These are phyloP conservation scores for Clinocottus analis DNA, from an alignment of 2,113 vertebrate genomes.

Conservation along the genomic window DNA sequence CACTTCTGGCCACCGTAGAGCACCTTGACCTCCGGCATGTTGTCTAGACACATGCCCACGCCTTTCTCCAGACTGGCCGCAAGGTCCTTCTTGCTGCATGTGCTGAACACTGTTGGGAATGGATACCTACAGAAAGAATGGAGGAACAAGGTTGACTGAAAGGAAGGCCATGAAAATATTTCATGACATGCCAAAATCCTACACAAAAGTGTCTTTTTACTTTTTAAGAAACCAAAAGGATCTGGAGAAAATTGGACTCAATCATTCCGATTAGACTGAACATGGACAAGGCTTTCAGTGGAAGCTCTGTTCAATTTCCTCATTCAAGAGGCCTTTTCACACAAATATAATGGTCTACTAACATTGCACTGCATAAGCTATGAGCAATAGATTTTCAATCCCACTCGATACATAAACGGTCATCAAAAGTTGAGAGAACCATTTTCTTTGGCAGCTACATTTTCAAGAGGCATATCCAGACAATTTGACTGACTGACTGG, in stretches of 20 bases:
- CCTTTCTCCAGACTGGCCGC: slow-evolving; percentile 96
- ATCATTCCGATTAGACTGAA: slow-evolving; percentile 9
- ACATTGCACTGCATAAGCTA: slow-evolving; percentile 22
- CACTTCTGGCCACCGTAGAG: slow-evolving; percentile 95
- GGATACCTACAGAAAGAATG: slow-evolving; percentile 85
- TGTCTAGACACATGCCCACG: slow-evolving; percentile 97
- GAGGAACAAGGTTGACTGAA: neutral
- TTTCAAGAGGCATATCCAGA: slow-evolving; percentile 39
- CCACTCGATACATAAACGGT: slow-evolving; percentile 42
- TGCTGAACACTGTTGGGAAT: slow-evolving; percentile 95
- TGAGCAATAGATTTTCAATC: slow-evolving; percentile 46
- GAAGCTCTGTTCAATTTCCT: slow-evolving; percentile 17
- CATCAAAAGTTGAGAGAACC: slow-evolving; percentile 39
- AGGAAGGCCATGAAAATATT: neutral
- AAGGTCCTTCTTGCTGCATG: slow-evolving; percentile 95
- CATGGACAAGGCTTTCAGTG: slow-evolving; percentile 19
- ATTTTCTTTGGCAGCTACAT: slow-evolving; percentile 50
- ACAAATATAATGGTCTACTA: slow-evolving; percentile 49
- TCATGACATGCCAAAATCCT: neutral
- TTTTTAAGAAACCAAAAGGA: slow-evolving; percentile 7
- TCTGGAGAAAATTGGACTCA: slow-evolving; percentile 6
- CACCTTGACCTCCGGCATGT: slow-evolving; percentile 94
- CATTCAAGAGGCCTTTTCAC: slow-evolving; percentile 39
- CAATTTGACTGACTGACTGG: slow-evolving; percentile 45
- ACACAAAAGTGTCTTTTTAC: slow-evolving; percentile 18